Percentiles rank a stretch among this genome's conserved stretches.
Evolutionary conservation across 2,797 vertebrate species (phyloP).

Genomic region (Myiothlypis chrysogaster): DNA sequence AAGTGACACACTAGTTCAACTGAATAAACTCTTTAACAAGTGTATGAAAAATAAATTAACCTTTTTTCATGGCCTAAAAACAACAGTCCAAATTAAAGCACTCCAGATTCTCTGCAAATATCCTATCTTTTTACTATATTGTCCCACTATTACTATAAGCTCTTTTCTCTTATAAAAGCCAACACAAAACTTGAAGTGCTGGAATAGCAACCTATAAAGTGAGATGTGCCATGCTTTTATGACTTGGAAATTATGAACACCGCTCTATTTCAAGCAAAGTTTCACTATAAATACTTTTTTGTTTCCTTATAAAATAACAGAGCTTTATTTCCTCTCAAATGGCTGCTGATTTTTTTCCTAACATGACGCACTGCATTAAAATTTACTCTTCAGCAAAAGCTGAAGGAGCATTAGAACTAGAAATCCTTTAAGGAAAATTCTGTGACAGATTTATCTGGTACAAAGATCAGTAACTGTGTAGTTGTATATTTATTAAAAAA

Average conservation of each 20-base stretch:
- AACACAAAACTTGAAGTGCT: background rate
- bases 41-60: constrained; percentile 28
- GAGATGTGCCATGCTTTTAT: background rate
- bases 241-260: background rate
- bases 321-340: constrained; percentile 8
- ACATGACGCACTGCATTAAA: background rate
- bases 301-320: background rate
- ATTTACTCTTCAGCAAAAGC: background rate
- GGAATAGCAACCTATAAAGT: background rate
- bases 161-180: background rate
- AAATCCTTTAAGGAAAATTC: background rate
- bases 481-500: background rate
- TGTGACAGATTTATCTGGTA: background rate
- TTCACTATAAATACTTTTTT: constrained; percentile 12
- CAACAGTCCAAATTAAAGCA: background rate
- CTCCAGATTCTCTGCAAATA: background rate
- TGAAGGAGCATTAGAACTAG: background rate
- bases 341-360: background rate
- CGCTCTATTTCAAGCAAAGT: background rate
- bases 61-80: constrained; percentile 6
- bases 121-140: background rate
- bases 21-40: constrained; percentile 5
- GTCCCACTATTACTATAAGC: background rate
- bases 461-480: background rate
- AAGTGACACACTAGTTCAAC: background rate